Evolutionary conservation across 2,888 invertebrate species (phyloP), one percentile per base, ranked within the genome.

Genomic region (Leptinotarsa peninsularis): DNA sequence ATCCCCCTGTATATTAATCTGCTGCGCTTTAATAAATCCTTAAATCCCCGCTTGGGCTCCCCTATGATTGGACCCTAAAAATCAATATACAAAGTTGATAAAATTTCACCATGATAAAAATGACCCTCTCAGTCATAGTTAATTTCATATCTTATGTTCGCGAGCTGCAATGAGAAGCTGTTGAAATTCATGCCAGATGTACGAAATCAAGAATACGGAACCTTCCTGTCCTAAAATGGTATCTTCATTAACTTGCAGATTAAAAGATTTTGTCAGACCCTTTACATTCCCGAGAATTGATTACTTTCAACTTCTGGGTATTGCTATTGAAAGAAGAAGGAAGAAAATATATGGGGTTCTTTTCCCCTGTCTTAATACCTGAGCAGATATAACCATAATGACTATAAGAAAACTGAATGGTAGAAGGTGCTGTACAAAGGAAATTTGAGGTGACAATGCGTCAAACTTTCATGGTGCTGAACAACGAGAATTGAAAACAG

Each of bases 371-470:
- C 23, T 23, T 10, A 60, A 14, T 4, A 21, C 4, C 1, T 4
- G 23, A 23, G 27, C 60, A 15, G 60, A 60, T 60, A n/a, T 18
- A 4, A 18, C 23, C 15, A 60, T 60, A 17, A 23, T 60, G 27
- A 18, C 60, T 17, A 63, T 63, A 23, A 23, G 33, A 10, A 63
- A 10, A 63, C 2, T 27, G 33, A 27, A 27, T 27, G 14, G 14
- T 5, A 52, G 52, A 68, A 27, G 66, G 21, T 54, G 70, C 1
- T 27, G n/a, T n/a, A 2, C 49, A 17, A 66, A 66, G 56, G 18
- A 70, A 70, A 66, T 69, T n/a, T 66, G n/a, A 15, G 3, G 33
- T 27, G 66, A 27, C 23, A 66, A 66, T 66, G 66, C 17, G 15
- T n/a, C 21, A 3, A 56, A 56, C 56, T 56, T 18, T 10, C 21